phyloP scores from a whole-genome alignment of 2,797 vertebrate species.

The Pangasius macronema region DNA sequence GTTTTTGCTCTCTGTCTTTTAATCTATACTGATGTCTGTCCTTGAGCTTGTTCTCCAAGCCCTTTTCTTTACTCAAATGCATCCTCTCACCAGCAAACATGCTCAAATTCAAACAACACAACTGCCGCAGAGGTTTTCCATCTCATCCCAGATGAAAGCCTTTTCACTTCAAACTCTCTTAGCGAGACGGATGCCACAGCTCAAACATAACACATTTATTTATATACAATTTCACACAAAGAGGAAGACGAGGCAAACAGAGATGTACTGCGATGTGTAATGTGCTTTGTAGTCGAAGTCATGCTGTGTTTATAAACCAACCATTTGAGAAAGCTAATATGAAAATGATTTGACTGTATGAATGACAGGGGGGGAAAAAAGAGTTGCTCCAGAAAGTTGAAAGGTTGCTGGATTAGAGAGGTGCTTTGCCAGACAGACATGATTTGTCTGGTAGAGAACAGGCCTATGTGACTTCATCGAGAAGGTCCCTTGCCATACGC shows the following conservation, averaged over 20 bases:
- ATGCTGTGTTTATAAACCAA: neutral
- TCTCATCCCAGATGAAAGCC: constrained; percentile 36
- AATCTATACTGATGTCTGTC: constrained; percentile 12
- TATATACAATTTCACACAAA: constrained; percentile 27
- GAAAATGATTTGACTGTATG: neutral
- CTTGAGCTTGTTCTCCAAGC: constrained; percentile 20
- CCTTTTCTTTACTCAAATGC: neutral
- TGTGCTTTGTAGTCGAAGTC: constrained; percentile 14
- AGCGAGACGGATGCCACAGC: constrained; percentile 24
- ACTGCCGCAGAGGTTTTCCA: constrained; percentile 14
- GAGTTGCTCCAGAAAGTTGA: constrained; percentile 4
- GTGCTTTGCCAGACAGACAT: constrained; percentile 25
- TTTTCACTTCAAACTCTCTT: constrained; percentile 39
- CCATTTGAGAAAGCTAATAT: constrained; percentile 12
- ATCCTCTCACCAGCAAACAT: constrained; percentile 10
- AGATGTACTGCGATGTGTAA: neutral
- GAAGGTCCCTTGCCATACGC: constrained; percentile 25
- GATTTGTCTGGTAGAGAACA: constrained; percentile 33
- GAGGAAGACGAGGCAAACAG: constrained; percentile 5
- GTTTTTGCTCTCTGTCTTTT: neutral
- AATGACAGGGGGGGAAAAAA: neutral
- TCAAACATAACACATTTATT: constrained; percentile 25
- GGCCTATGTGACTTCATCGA: constrained; percentile 31
- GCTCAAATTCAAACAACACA: neutral
- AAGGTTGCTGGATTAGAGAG: constrained; percentile 40